Base-by-base conservation (phyloP, 1,140 invertebrate species). In the Papilio xuthus region DNA sequence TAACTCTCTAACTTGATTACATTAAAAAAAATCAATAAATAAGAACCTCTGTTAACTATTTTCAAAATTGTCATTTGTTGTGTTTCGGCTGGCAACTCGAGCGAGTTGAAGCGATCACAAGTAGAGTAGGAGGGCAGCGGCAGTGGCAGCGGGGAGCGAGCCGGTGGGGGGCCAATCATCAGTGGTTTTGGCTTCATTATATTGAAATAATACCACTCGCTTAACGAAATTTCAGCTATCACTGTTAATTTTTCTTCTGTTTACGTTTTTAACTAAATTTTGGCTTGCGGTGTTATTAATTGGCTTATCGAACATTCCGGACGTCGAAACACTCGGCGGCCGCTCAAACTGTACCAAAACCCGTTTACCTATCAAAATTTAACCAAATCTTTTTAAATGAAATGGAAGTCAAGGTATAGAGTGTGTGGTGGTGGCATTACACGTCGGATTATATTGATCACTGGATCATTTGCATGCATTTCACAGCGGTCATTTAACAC, bases 161-260 rank as follows among this genome's bases (percentile, higher is more conserved):
- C 42, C 67, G 81, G 71, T 77, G 74, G 77, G 74, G 85, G 85
- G 84, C 85, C 86, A 86, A 86, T 83, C 92, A 94, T 93, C 82
- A 90, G 92, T 92, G 92, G 92, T 94, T 92, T 93, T 93, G 92
- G 92, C 92, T 93, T 94, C 92, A 93, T 93, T 90, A 90, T 89
- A 87, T 88, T 89, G 83, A 81, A 91, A 90, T 93, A 94, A 93
- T 92, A 90, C 87, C 90, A 94, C 91, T 93, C 85, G 91, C 91
- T 94, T 94, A 89, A 90, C 87, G 86, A 92, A 92, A 92, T 92
- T 88, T 88, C 86, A 85, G 91, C 91, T 93, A 82, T 91, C 90
- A 92, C 89, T 90, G 84, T 90, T 92, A 90, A 90, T 90, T 90
- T 84, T 88, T 89, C 89, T 94, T 91, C 86, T 87, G 84, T 88